Percentiles rank a stretch among this genome's conserved stretches.
Evolutionary conservation across 1,140 invertebrate species (phyloP).

Genomic region (Laodelphax striatellus): DNA sequence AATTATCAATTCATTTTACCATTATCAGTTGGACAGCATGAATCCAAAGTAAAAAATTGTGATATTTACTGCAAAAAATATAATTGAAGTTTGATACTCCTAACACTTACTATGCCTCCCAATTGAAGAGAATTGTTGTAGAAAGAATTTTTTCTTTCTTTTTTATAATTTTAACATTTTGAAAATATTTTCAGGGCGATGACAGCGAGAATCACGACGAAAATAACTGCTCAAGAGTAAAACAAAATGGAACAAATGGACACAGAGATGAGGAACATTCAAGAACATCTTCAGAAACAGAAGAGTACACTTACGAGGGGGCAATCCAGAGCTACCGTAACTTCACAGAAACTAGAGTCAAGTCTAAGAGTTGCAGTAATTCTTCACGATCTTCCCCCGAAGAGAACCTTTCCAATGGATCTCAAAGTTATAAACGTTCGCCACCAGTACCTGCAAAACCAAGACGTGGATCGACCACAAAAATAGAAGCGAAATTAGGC

Average conservation of each 20-base stretch:
- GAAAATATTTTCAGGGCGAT: too few species aligned
- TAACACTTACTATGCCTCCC: too few species aligned
- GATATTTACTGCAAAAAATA: too few species aligned
- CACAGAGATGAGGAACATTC: slow-evolving; percentile 36
- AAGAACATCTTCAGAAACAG: slow-evolving; percentile 45
- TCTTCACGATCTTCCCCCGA: slow-evolving; percentile 30
- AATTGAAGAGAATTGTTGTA: too few species aligned
- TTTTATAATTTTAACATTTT: not conserved
- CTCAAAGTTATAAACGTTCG: slow-evolving; percentile 28
- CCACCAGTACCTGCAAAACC: slow-evolving; percentile 16
- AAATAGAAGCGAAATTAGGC: slow-evolving; percentile 36
- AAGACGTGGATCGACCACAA: slow-evolving; percentile 16
- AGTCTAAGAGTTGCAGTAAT: slow-evolving; percentile 19
- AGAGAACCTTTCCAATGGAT: slow-evolving; percentile 32
- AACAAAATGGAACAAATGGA: slow-evolving; percentile 12
- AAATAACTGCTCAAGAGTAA: not conserved
- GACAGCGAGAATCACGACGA: too few species aligned
- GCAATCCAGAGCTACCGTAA: slow-evolving; percentile 73
- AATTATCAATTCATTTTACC: too few species aligned
- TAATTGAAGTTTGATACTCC: too few species aligned
- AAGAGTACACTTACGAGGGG: slow-evolving; percentile 76
- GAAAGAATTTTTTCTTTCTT: too few species aligned
- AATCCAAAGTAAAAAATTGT: too few species aligned
- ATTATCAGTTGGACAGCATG: too few species aligned
- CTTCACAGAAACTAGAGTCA: slow-evolving; percentile 40